Conservation (phyloP, 2,113 vertebrate species). For the Nannospalax galili region DNA sequence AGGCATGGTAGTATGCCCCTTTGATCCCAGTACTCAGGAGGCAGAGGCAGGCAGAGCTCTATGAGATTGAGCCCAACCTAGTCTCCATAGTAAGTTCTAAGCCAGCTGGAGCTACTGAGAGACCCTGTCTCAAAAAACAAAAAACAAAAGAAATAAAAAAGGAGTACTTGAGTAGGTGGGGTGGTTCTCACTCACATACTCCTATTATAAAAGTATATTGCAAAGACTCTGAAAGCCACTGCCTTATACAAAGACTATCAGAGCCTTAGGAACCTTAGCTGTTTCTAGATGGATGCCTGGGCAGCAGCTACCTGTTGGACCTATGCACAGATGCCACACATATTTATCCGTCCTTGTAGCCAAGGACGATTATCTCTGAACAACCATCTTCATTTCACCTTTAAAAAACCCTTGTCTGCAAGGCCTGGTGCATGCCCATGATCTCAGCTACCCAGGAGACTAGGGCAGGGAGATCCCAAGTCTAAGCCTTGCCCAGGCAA, state of each 20-base stretch:
- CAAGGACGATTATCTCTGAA: not conserved
- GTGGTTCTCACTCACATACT: not conserved
- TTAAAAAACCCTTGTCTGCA: not conserved
- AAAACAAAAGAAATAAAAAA: no score
- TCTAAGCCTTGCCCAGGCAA: not conserved
- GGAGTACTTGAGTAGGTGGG: no score
- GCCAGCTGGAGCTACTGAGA: no score
- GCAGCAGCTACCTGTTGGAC: not conserved
- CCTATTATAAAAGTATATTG: not conserved
- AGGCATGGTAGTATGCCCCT: no score
- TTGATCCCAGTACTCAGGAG: no score
- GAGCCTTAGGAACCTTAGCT: not conserved
- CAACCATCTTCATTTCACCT: no score
- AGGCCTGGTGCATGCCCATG: not conserved
- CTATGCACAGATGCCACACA: not conserved
- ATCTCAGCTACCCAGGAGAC: not conserved
- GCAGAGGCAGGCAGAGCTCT: no score
- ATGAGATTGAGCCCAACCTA: no score
- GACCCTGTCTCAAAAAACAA: no score
- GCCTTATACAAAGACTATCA: not conserved
- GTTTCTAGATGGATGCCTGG: not conserved
- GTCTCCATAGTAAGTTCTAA: no score
- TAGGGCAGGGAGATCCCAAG: not conserved
- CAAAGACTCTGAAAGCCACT: not conserved
- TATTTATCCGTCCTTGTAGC: not conserved